Conservation (phyloP, 2,888 invertebrate species). For the Spisula subtruncata region DNA sequence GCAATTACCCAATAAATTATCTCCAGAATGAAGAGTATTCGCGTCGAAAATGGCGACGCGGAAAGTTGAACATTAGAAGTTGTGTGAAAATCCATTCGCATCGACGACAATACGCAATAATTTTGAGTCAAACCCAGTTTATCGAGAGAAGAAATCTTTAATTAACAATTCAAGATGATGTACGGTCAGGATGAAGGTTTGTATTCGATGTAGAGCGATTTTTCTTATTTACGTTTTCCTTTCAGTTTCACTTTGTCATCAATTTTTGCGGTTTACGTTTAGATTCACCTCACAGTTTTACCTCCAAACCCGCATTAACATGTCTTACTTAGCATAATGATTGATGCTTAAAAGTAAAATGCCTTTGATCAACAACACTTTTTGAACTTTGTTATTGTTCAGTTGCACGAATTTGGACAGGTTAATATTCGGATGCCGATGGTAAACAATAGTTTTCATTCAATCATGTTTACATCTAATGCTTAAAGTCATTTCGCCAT, state of each 20-base stretch:
- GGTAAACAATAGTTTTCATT: too few species aligned
- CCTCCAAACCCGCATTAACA: not conserved
- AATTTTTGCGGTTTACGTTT: not conserved
- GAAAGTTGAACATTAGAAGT: not conserved
- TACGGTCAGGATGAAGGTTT: slow-evolving; percentile 80
- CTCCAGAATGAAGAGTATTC: slow-evolving; percentile 55
- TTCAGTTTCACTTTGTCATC: slow-evolving; percentile 12
- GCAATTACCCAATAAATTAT: not conserved
- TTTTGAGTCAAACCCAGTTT: not conserved
- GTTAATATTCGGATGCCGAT: not conserved
- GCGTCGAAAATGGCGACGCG: slow-evolving; percentile 47
- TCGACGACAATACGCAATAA: not conserved
- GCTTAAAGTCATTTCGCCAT: too few species aligned
- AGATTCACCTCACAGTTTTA: not conserved
- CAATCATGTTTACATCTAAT: too few species aligned
- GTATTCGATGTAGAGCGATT: not conserved
- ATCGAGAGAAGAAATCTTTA: not conserved
- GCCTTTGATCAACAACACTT: not conserved
- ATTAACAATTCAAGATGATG: slow-evolving; percentile 62
- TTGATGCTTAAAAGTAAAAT: not conserved
- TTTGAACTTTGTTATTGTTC: not conserved
- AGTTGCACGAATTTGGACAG: not conserved
- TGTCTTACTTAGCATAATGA: not conserved
- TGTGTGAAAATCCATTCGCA: slow-evolving; percentile 33
- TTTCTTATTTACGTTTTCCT: not conserved